A percentile compares a stretch with the other conserved stretches of the same genome.
These are phyloP conservation scores for Arremon brunneinucha DNA, from an alignment of 2,797 vertebrate species.

Conservation along the genomic window DNA sequence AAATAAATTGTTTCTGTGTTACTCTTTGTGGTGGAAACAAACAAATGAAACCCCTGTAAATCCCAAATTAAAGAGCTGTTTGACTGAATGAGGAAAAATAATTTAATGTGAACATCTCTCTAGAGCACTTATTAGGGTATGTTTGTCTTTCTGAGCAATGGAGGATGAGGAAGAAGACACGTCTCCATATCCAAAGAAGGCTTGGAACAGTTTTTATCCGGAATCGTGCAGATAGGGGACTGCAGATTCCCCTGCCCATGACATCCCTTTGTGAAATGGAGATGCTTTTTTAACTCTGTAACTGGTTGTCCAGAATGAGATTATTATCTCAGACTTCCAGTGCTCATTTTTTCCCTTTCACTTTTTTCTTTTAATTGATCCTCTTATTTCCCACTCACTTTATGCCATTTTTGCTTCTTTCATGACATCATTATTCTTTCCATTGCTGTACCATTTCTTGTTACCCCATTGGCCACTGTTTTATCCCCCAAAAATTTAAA, in stretches of 20 bases:
- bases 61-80: background rate
- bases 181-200: background rate
- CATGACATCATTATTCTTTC: background rate
- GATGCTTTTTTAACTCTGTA: background rate
- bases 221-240: background rate
- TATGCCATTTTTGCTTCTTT: background rate
- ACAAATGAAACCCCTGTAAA: background rate
- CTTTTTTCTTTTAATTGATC: background rate
- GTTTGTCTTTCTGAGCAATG: background rate
- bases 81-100: background rate
- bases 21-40: background rate
- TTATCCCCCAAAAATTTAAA: background rate
- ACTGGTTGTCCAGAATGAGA: background rate
- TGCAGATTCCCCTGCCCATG: background rate
- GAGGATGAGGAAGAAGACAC: background rate
- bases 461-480: background rate
- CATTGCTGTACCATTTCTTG: background rate
- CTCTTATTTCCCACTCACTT: background rate
- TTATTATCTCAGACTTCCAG: background rate
- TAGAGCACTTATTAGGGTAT: background rate
- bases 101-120: background rate
- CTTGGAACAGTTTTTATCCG: background rate
- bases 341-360: background rate
- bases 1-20: slow-evolving; percentile 1
- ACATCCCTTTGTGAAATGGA: background rate